These are phyloP conservation scores for Peromyscus leucopus DNA, from an alignment of 2,113 vertebrate species.

Conservation along the genomic window DNA sequence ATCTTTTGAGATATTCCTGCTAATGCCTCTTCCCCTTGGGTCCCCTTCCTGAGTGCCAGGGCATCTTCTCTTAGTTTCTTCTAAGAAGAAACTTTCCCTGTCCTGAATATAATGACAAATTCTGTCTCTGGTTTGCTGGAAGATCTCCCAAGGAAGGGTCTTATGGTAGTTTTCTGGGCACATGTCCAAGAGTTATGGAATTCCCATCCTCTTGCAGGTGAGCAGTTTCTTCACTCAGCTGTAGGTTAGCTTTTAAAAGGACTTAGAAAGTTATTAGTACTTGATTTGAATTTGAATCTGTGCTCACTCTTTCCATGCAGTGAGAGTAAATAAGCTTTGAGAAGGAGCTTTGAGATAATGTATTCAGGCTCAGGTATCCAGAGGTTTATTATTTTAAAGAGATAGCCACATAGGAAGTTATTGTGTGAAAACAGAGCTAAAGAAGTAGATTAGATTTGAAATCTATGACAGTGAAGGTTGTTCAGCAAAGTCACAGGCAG, in stretches of 20 bases:
- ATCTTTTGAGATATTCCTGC: background rate
- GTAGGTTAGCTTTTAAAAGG: background rate
- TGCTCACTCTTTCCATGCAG: background rate
- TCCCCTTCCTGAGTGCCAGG: background rate
- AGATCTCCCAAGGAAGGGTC: background rate
- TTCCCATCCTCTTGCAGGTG: accelerated
- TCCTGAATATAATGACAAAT: background rate
- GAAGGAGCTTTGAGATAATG: background rate
- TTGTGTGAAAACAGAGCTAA: constrained; percentile 25
- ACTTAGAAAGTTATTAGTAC: background rate
- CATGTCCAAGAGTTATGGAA: accelerated
- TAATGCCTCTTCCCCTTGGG: background rate
- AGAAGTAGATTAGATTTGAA: constrained; percentile 48
- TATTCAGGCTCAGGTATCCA: background rate
- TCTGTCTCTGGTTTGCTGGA: background rate
- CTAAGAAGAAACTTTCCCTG: too few species aligned
- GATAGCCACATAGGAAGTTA: background rate
- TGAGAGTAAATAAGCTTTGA: background rate
- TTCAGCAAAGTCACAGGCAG: constrained; percentile 4
- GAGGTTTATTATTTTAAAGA: constrained; percentile 27
- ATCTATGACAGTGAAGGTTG: background rate
- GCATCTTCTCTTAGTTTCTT: background rate
- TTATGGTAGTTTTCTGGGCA: background rate
- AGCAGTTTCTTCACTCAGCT: background rate
- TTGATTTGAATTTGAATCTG: background rate